Conservation (phyloP, 2,113 vertebrate genomes). For the Paracanthobrama guichenoti region DNA sequence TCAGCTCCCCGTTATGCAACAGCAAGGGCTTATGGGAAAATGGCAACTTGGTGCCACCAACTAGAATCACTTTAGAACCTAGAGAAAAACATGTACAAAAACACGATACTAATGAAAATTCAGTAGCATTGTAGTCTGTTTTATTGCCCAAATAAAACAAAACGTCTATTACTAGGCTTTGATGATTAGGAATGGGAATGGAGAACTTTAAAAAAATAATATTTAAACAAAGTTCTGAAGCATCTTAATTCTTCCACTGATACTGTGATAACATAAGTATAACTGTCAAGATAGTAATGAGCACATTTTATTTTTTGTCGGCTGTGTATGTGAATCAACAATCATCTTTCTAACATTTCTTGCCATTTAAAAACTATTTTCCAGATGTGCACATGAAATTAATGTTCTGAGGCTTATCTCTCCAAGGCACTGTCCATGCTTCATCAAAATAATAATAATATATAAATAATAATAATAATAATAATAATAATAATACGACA, state of each 20-base stretch:
- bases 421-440: background rate
- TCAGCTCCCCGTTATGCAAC: slow-evolving; percentile 91
- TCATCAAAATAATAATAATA: background rate
- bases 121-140: background rate
- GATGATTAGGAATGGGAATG: background rate
- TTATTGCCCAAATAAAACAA: background rate
- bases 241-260: background rate
- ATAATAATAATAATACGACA: no score
- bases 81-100: slow-evolving; percentile 17
- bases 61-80: slow-evolving; percentile 89
- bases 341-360: background rate
- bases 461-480: no score
- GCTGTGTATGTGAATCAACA: background rate
- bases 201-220: background rate
- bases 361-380: background rate
- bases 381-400: background rate
- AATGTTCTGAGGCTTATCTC: background rate
- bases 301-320: background rate
- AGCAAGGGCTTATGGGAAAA: slow-evolving; percentile 94
- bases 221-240: background rate
- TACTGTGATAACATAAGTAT: background rate
- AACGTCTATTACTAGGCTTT: background rate
- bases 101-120: background rate
- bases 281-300: background rate
- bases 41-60: slow-evolving; percentile 85